phyloP scores from a whole-genome alignment of 1,140 invertebrate species.

The Whitmania pigra region DNA sequence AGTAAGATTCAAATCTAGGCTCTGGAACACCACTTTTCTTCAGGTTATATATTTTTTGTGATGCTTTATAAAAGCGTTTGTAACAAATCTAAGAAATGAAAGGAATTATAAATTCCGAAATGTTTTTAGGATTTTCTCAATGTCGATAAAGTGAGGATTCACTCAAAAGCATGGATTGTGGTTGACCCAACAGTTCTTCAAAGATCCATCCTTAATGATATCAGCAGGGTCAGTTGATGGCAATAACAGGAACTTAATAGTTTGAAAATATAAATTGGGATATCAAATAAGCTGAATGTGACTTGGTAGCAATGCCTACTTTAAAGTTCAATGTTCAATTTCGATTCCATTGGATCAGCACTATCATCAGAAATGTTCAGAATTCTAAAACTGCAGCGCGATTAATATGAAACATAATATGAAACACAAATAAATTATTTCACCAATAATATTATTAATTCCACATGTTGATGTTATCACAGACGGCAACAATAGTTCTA shows the following conservation, averaged over 20 bases:
- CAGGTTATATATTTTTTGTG: not conserved
- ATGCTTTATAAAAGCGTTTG: not conserved
- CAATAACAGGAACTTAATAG: too few species aligned
- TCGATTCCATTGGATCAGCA: too few species aligned
- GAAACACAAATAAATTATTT: too few species aligned
- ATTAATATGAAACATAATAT: too few species aligned
- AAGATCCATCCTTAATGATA: not conserved
- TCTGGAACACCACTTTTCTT: slow-evolving; percentile 4
- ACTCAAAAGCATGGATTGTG: not conserved
- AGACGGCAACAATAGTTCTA: not conserved
- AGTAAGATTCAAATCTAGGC: slow-evolving; percentile 1
- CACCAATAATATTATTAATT: too few species aligned
- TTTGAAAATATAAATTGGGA: too few species aligned
- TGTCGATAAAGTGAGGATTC: not conserved
- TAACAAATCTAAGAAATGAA: not conserved
- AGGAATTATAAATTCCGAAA: not conserved
- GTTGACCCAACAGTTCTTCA: not conserved
- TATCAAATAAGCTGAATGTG: too few species aligned
- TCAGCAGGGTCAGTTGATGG: not conserved
- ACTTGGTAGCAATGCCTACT: too few species aligned
- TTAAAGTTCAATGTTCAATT: too few species aligned
- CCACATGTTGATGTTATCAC: not conserved
- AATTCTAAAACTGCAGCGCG: too few species aligned
- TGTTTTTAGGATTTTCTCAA: not conserved
- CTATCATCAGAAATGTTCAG: too few species aligned